Percentiles rank a stretch among this genome's conserved stretches.
These are phyloP conservation scores for Diachasmimorpha longicaudata DNA, from an alignment of 1,140 invertebrate genomes.

Conservation along the genomic window DNA sequence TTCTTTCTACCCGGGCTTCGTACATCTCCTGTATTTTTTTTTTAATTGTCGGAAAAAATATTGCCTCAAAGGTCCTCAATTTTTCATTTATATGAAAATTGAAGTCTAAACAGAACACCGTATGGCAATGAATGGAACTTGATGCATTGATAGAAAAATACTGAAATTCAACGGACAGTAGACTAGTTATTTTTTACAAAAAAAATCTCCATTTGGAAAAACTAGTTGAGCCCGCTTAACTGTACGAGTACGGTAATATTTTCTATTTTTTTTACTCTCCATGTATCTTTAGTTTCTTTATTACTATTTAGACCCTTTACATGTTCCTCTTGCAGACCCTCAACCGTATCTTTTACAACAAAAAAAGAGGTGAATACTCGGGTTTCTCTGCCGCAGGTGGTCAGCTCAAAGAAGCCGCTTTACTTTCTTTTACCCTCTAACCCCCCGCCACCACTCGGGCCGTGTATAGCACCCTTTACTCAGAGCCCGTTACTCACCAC, in stretches of 20 bases:
- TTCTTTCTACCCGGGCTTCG: neutral
- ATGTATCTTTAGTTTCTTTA: neutral
- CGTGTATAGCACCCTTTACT: neutral
- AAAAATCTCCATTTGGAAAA: no score
- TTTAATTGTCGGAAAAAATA: no score
- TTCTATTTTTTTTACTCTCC: no score
- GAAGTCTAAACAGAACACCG: no score
- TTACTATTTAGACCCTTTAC: neutral
- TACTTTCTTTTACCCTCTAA: conserved; percentile 19
- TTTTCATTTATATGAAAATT: no score
- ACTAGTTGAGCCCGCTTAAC: no score
- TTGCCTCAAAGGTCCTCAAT: no score
- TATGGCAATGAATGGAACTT: no score
- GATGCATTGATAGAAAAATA: no score
- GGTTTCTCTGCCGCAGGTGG: conserved; percentile 30
- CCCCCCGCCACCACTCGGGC: neutral
- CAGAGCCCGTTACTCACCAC: neutral
- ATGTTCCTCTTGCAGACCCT: neutral
- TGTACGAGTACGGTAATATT: no score
- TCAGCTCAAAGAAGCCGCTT: conserved; percentile 31
- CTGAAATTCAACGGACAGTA: no score
- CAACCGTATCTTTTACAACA: neutral
- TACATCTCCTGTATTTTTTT: neutral
- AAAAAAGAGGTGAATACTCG: neutral
- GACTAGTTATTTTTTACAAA: no score